Percentiles rank a stretch among this genome's conserved stretches.
Evolutionary conservation across 2,888 invertebrate genomes (phyloP).

Genomic region (Pollenia amentaria): DNA sequence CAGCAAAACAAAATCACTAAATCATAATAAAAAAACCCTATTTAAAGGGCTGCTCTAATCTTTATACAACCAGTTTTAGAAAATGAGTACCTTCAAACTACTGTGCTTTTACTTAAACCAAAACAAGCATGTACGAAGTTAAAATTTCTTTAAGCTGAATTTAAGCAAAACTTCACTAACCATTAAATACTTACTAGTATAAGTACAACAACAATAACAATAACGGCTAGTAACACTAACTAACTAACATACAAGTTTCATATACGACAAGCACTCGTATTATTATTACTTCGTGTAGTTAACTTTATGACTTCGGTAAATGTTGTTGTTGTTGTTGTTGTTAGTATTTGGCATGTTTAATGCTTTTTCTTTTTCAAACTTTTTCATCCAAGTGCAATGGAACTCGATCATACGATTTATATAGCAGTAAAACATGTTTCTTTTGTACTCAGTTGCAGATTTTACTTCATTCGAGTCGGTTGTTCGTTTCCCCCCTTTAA

Average conservation of each 20-base stretch:
- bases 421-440: conserved; percentile 82
- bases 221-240: conserved; percentile 11
- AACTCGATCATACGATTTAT: conserved; percentile 79
- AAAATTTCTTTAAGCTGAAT: conserved; percentile 24
- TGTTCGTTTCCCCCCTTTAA: conserved; percentile 61
- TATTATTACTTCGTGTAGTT: neutral
- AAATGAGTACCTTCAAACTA: neutral
- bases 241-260: conserved; percentile 8
- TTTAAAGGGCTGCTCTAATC: too few species aligned
- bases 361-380: conserved; percentile 39
- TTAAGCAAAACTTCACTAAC: conserved; percentile 57
- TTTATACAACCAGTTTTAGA: too few species aligned
- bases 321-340: conserved; percentile 52
- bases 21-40: too few species aligned
- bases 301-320: conserved; percentile 57
- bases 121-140: conserved; percentile 33
- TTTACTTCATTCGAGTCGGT: conserved; percentile 78
- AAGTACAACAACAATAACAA: neutral
- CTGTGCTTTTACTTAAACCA: conserved; percentile 36
- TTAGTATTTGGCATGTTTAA: conserved; percentile 16
- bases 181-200: conserved; percentile 4
- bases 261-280: conserved; percentile 31
- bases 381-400: conserved; percentile 50
- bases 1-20: too few species aligned
- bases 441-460: conserved; percentile 83